Evolutionary conservation across 2,888 invertebrate genomes (phyloP), one percentile per base, ranked within the genome.

Genomic region (Himalopsyche anomala): DNA sequence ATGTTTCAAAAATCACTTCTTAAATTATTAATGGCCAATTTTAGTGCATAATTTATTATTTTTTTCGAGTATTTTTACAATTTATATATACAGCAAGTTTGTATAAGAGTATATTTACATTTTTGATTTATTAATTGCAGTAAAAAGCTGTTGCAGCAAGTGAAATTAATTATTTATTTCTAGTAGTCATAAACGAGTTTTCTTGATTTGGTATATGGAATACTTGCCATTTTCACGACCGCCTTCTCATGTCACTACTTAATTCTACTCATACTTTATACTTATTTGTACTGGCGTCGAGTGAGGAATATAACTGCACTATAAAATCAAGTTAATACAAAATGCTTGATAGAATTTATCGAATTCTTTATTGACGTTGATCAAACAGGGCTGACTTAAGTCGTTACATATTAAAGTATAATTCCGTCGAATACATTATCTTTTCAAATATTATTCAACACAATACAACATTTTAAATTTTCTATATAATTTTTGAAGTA

Each of bases 101-200:
- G 40, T 40, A 40, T 40, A 5, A 40, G 45, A 8, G 9, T 45
- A 9, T 45, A 15, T 51, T 15, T 15, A 51, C 15, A 5, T 56
- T 6, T 56, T n/a, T 62, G 28, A 62, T 62, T 62, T 4, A 62
- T 19, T 62, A 62, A 62, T 62, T 28, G 19, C 6, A 19, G 19
- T 62, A 19, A 62, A 11, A 19, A 28, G 62, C 19, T 62, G 62
- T 62, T 12, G 9, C 19, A 8, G 80, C 15, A n/a, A 80, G 80
- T 80, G 80, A 80, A 80, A 80, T 80, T 80, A 80, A 40, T 40
- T 40, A 80, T 80, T 80, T 80, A 40, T 42, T 80, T 80, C 38
- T 80, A 80, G 80, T 36, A 2, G 80, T 80, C 38, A 80, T 40
- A 80, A 80, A 80, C 80, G 80, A 6, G 80, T 80, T 40, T 11